A percentile compares a stretch with the other conserved stretches of the same genome.
Conservation (phyloP, 2,888 invertebrate species). For the Caenorhabditis sp. region DNA sequence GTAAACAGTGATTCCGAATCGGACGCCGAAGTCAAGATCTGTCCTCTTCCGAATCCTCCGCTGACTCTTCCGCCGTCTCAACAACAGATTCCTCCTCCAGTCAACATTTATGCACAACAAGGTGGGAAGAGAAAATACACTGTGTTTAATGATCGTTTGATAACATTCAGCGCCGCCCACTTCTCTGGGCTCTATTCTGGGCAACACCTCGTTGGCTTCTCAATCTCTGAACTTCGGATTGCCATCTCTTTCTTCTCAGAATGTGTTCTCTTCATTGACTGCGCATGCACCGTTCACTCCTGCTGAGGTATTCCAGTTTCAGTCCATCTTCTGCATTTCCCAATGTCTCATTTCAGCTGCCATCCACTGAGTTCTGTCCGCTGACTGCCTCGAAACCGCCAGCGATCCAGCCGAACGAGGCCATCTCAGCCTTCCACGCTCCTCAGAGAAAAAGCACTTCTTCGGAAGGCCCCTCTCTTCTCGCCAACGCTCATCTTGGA, state of each 20-base stretch:
- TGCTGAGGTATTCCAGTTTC: conserved; percentile 32
- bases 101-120: conserved; percentile 49
- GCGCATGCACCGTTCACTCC: conserved; percentile 53
- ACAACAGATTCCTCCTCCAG: conserved; percentile 33
- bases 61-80: conserved; percentile 7
- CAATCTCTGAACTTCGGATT: conserved; percentile 28
- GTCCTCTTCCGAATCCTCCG: conserved; percentile 38
- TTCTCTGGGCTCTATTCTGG: conserved; percentile 33
- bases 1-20: conserved; percentile 54
- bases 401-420: conserved; percentile 20
- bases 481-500: conserved; percentile 25
- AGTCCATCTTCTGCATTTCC: background rate
- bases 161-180: conserved; percentile 14
- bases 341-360: conserved; percentile 29
- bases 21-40: conserved; percentile 44
- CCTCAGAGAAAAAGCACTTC: conserved; percentile 8
- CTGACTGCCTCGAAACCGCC: conserved; percentile 56
- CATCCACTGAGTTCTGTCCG: conserved; percentile 54
- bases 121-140: background rate
- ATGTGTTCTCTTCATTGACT: conserved; percentile 26
- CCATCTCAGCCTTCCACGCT: conserved; percentile 40
- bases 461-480: conserved; percentile 12
- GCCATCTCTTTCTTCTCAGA: conserved; percentile 17
- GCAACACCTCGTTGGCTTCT: conserved; percentile 18
- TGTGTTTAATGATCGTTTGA: background rate